Conservation (phyloP, 2,888 invertebrate species). For the Philereme vetulata region DNA sequence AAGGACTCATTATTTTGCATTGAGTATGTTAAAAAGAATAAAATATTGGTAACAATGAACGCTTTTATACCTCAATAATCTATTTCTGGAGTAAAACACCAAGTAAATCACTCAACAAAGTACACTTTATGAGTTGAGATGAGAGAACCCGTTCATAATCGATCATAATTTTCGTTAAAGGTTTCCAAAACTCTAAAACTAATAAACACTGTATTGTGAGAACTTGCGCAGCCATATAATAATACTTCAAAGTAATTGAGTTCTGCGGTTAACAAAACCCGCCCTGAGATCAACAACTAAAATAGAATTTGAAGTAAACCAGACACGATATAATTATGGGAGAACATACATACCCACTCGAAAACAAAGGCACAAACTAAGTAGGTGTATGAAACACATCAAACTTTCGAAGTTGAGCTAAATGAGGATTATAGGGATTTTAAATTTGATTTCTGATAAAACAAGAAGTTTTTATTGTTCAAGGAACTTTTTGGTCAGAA, state of each 20-base stretch:
- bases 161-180: not conserved
- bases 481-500: not conserved
- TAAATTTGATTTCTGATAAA: too few relatives aligned
- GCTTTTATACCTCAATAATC: constrained; percentile 5
- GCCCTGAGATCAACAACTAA: constrained; percentile 54
- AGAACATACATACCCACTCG: not conserved
- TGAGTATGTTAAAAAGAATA: not conserved
- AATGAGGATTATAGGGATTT: not conserved
- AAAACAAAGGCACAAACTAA: not conserved
- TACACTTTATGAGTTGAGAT: not conserved
- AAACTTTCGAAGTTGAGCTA: too few relatives aligned
- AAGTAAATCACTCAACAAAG: constrained; percentile 1
- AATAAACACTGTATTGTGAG: not conserved
- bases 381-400: too few relatives aligned
- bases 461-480: not conserved
- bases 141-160: constrained; percentile 2
- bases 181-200: too few relatives aligned
- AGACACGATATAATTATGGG: constrained; percentile 11
- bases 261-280: constrained; percentile 33
- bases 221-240: not conserved
- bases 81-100: constrained; percentile 9
- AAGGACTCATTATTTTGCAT: not conserved
- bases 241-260: constrained; percentile 32
- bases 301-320: constrained; percentile 41
- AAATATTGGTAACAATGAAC: constrained; percentile 10